phyloP scores from a whole-genome alignment of 2,797 vertebrate genomes.

The Miichthys miiuy region DNA sequence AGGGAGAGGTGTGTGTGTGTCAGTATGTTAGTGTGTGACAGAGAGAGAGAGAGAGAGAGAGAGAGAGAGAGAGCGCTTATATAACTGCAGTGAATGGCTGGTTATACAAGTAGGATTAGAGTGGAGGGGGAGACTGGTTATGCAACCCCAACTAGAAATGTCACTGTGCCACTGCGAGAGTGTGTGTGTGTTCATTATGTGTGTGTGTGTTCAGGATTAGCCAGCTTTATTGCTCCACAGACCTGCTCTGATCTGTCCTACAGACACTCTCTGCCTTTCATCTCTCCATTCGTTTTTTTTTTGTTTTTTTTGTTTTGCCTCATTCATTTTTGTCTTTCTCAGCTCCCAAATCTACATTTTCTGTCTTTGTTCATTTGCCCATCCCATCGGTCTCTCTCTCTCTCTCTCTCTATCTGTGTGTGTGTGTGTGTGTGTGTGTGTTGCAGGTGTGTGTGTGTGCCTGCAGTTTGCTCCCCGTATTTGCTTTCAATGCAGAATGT shows the following conservation, averaged over 20 bases:
- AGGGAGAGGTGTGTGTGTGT: slow-evolving; percentile 50
- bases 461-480: neutral
- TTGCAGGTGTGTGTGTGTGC: slow-evolving; percentile 21
- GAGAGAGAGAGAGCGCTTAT: slow-evolving; percentile 64
- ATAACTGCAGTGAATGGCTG: slow-evolving; percentile 81
- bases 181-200: slow-evolving; percentile 20
- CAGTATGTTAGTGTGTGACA: slow-evolving; percentile 38
- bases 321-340: slow-evolving; percentile 24
- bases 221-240: slow-evolving; percentile 68
- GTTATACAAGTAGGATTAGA: slow-evolving; percentile 85
- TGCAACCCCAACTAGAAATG: slow-evolving; percentile 83
- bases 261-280: slow-evolving; percentile 44
- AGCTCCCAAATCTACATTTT: slow-evolving; percentile 22
- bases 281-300: neutral
- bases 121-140: slow-evolving; percentile 80
- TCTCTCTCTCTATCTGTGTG: neutral
- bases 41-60: slow-evolving; percentile 22
- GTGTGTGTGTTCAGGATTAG: slow-evolving; percentile 72
- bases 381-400: neutral
- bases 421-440: neutral
- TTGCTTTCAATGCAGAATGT: neutral
- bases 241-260: slow-evolving; percentile 60
- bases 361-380: slow-evolving; percentile 11
- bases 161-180: slow-evolving; percentile 71
- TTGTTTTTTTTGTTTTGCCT: neutral